phyloP scores from a whole-genome alignment of 2,888 invertebrate genomes.

The Noctuana brunneofusca region DNA sequence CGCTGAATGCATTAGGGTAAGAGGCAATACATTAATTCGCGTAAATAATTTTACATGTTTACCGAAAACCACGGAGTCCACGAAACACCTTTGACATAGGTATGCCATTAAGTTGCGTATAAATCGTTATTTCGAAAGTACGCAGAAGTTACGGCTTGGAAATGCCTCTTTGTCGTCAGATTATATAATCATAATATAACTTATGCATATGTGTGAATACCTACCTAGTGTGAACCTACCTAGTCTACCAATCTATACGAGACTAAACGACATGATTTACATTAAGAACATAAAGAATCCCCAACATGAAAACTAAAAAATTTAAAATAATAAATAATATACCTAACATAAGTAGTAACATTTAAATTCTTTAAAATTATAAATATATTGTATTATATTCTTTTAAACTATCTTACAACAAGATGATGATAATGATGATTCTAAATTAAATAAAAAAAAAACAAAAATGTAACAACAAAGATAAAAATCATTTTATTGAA shows the following conservation, averaged over 20 bases:
- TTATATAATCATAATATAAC: no score
- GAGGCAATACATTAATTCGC: constrained; percentile 27
- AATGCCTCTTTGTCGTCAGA: constrained; percentile 11
- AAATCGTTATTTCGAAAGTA: constrained; percentile 14
- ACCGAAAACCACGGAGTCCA: constrained; percentile 31
- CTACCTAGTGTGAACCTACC: no score
- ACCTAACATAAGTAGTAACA: no score
- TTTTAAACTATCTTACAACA: no score
- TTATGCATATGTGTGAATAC: background rate
- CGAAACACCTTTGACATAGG: constrained; percentile 13
- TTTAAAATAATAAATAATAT: no score
- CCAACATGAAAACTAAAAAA: no score
- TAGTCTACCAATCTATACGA: background rate
- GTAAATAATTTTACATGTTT: constrained; percentile 35
- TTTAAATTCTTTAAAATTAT: no score
- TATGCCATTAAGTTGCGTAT: constrained; percentile 8
- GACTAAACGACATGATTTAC: background rate
- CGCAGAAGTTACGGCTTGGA: constrained; percentile 6
- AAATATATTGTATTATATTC: no score
- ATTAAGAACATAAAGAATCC: no score
- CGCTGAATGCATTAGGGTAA: constrained; percentile 32
- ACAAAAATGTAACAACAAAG: background rate
- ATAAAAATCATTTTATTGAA: constrained; percentile 7
- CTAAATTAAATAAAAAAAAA: background rate
- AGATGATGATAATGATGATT: no score